Conservation (phyloP, 2,113 vertebrate genomes). For the Enhydra lutris region DNA sequence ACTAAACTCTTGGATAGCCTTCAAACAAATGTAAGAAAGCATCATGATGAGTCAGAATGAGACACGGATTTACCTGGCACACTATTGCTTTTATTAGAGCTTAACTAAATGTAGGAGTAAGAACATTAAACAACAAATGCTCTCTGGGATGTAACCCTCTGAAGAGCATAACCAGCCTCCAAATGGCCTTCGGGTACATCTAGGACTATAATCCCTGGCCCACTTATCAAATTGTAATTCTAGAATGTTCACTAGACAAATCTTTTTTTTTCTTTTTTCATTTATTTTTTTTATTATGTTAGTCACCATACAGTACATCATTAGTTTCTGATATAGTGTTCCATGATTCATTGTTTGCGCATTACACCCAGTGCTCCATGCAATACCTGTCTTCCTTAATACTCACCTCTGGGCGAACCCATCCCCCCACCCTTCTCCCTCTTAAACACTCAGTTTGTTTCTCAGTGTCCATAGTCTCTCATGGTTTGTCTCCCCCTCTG, state of each 20-base stretch:
- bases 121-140: background rate
- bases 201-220: background rate
- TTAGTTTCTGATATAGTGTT: too few species aligned
- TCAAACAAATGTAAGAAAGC: background rate
- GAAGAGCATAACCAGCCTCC: background rate
- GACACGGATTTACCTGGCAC: background rate
- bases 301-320: too few species aligned
- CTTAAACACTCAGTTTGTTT: too few species aligned
- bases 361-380: too few species aligned
- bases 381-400: too few species aligned
- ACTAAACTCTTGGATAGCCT: background rate
- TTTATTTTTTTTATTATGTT: too few species aligned
- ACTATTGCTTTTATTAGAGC: background rate
- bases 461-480: too few species aligned
- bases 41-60: background rate
- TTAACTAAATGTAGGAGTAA: background rate
- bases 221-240: background rate
- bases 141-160: background rate
- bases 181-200: background rate
- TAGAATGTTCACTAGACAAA: background rate
- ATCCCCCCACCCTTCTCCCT: too few species aligned
- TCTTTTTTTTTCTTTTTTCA: background rate
- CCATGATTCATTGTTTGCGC: too few species aligned
- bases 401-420: too few species aligned
- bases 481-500: too few species aligned